Conservation (phyloP, 2,797 vertebrate species). For the Fundulus diaphanus region DNA sequence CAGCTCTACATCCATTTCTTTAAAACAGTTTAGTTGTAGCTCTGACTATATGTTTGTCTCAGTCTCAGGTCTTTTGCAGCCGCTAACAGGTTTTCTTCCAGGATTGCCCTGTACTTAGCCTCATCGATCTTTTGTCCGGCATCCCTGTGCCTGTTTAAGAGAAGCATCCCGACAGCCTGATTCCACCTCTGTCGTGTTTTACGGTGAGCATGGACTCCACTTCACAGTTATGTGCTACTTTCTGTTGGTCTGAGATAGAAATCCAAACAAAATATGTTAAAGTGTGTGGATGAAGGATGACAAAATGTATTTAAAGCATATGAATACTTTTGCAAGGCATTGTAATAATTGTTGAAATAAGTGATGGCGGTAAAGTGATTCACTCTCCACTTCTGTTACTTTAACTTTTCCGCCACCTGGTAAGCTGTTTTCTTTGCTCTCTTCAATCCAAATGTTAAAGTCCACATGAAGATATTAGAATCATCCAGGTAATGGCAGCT, state of each 20-base stretch:
- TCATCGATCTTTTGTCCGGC: too few species aligned
- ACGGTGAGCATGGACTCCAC: too few species aligned
- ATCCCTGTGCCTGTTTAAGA: neutral
- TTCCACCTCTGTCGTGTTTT: neutral
- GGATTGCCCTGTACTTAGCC: too few species aligned
- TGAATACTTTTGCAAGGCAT: neutral
- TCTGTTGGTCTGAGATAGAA: too few species aligned
- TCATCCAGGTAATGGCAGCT: conserved; percentile 9
- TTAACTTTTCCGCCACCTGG: conserved; percentile 19
- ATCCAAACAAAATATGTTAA: too few species aligned
- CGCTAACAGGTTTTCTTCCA: too few species aligned
- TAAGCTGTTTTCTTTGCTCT: conserved; percentile 39
- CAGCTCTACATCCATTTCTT: neutral
- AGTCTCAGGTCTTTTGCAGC: neutral
- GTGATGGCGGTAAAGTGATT: conserved; percentile 26
- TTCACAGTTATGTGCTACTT: neutral
- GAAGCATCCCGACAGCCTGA: neutral
- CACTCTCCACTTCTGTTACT: conserved; percentile 13
- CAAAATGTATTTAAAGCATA: neutral
- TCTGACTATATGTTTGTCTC: neutral
- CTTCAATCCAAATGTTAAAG: conserved; percentile 26
- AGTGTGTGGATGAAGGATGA: neutral
- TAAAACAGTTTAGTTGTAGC: too few species aligned
- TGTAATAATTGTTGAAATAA: conserved; percentile 42
- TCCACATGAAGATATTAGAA: conserved; percentile 36